Base-by-base conservation (phyloP, 2,797 vertebrate species). In the Cheirogaleus major region DNA sequence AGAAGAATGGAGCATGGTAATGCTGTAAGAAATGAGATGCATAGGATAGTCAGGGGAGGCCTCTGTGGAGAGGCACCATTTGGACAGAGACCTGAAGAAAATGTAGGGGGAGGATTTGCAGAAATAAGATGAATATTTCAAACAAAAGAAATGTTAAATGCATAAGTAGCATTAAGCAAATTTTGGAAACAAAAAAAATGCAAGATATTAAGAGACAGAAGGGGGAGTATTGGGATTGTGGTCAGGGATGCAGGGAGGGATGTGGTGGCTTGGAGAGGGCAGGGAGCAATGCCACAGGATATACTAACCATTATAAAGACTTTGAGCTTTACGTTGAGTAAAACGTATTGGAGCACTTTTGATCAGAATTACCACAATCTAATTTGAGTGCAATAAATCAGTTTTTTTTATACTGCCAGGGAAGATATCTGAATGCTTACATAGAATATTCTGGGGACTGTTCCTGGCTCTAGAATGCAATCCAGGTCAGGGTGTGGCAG, bases 251-350 rank as follows among this genome's bases (percentile, higher is more conserved):
- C 10, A n/a, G 20, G 7, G 20, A n/a, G 20, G 7, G 20, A 1
- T n/a, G 7, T 3, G 13, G 22, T 27, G 5, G 22, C 13, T 59
- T 18, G 1, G 9, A 45, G 10, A 45, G 12, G 2, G 14, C 23
- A 9, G 25, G 7, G 2, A 48, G 25, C 0, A 20, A 12, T 30
- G 6, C 0, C 38, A 7, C 3, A 25, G 2, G 2, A 5, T 4
- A n/a, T 48, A 4, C 5, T 55, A 10, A 67, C 45, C 1, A 12
- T 6, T 14, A 30, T 38, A 52, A 76, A 23, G 14, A 72, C 10
- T 79, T 63, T 32, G 14, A 32, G 7, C 2, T 85, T 72, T 52
- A n/a, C 8, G 55, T 1, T 41, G 25, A 67, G 18, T 67, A 30
- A 61, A 93, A 57, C 7, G 1, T 50, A 88, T 55, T 35, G 88